Percentiles rank a stretch among this genome's conserved stretches.
Evolutionary conservation across 2,113 vertebrate species (phyloP).

Genomic region (Pithys albifrons): DNA sequence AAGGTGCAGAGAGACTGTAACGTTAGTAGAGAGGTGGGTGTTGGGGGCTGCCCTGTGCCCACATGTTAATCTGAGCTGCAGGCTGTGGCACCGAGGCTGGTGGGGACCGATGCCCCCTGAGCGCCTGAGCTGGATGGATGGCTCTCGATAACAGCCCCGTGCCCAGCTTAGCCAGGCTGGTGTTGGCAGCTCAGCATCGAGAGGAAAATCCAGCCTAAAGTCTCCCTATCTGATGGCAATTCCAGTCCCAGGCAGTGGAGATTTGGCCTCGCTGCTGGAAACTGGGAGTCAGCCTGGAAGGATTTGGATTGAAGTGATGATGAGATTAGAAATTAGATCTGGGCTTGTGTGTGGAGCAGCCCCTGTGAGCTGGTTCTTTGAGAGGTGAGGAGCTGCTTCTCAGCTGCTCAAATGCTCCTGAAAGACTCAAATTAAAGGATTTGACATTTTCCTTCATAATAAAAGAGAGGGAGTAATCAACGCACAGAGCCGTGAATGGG

Average conservation of each 20-base stretch:
- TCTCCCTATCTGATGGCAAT: background rate
- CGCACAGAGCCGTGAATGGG: background rate
- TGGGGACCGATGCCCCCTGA: background rate
- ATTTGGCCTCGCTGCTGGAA: background rate
- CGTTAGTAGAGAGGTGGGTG: accelerated
- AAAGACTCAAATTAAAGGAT: background rate
- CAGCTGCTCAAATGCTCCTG: background rate
- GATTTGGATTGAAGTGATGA: background rate
- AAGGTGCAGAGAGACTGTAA: accelerated
- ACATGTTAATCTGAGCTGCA: accelerated
- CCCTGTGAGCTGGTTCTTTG: background rate
- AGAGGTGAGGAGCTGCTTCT: background rate
- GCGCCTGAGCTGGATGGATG: background rate
- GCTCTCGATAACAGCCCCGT: background rate
- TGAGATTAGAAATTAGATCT: background rate
- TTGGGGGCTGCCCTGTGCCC: background rate
- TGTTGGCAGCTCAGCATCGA: background rate
- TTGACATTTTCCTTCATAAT: background rate
- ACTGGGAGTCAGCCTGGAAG: background rate
- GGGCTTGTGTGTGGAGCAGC: background rate
- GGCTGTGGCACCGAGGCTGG: accelerated
- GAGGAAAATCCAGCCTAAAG: background rate
- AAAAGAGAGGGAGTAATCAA: background rate
- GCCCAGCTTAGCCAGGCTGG: background rate
- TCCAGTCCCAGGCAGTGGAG: background rate